A percentile compares a stretch with the other conserved stretches of the same genome.
Conservation (phyloP, 2,797 vertebrate genomes). For the Capromys pilorides region DNA sequence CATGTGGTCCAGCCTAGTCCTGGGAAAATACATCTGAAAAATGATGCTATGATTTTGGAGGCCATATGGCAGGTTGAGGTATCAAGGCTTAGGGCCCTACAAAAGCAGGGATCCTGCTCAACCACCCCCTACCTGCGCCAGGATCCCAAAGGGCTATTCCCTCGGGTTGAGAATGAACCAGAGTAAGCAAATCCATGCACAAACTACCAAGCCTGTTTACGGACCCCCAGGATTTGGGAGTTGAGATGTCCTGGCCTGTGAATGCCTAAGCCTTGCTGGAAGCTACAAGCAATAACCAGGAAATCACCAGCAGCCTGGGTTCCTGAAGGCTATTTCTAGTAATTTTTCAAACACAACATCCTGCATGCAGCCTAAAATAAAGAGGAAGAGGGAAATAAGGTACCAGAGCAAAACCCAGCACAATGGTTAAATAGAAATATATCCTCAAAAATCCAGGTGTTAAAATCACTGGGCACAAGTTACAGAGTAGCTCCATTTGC, state of each 20-base stretch:
- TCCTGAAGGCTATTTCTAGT: neutral
- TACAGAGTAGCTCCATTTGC: neutral
- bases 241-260: neutral
- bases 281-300: neutral
- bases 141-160: neutral
- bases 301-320: neutral
- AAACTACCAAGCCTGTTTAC: neutral
- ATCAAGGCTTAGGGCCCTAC: neutral
- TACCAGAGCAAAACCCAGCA: neutral
- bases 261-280: neutral
- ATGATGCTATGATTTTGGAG: neutral
- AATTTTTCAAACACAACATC: neutral
- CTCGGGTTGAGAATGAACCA: neutral
- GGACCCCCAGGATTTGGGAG: neutral
- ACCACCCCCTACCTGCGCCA: neutral
- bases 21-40: constrained; percentile 20
- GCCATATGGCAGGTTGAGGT: neutral
- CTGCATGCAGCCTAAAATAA: neutral
- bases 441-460: neutral
- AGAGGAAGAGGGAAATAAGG: neutral
- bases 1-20: neutral
- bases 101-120: neutral
- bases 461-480: neutral
- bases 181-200: neutral
- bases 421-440: neutral